Conservation (phyloP, 2,113 vertebrate genomes). For the Seriola quinqueradiata region DNA sequence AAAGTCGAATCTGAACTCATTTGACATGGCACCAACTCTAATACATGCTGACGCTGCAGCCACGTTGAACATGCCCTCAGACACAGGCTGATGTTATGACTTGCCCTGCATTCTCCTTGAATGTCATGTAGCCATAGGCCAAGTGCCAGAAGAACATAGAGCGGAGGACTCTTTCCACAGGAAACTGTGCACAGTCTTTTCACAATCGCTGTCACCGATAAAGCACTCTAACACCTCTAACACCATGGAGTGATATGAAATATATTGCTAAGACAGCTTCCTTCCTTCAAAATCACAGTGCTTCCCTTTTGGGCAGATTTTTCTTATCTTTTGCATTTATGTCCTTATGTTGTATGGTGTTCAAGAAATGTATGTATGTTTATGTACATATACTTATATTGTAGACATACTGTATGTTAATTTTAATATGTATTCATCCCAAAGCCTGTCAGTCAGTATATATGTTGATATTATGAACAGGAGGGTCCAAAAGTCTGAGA, state of each 20-base stretch:
- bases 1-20: conserved; percentile 15
- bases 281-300: not conserved
- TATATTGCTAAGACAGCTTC: not conserved
- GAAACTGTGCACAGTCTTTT: conserved; percentile 10
- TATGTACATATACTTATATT: no score
- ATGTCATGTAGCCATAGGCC: conserved; percentile 48
- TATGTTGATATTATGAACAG: no score
- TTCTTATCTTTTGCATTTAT: no score
- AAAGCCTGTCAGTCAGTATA: no score
- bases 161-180: conserved; percentile 15
- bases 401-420: no score
- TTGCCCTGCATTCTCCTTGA: conserved; percentile 59
- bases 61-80: conserved; percentile 21
- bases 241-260: not conserved
- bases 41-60: conserved; percentile 41
- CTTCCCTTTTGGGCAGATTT: no score
- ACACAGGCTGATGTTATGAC: conserved; percentile 57
- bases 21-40: conserved; percentile 7
- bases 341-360: no score
- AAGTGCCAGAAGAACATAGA: conserved; percentile 8
- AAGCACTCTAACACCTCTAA: not conserved
- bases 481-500: no score
- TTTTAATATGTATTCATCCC: no score
- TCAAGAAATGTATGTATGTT: no score
- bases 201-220: not conserved